Base-by-base conservation (phyloP, 2,797 vertebrate species). In the Eupleurogrammus muticus region DNA sequence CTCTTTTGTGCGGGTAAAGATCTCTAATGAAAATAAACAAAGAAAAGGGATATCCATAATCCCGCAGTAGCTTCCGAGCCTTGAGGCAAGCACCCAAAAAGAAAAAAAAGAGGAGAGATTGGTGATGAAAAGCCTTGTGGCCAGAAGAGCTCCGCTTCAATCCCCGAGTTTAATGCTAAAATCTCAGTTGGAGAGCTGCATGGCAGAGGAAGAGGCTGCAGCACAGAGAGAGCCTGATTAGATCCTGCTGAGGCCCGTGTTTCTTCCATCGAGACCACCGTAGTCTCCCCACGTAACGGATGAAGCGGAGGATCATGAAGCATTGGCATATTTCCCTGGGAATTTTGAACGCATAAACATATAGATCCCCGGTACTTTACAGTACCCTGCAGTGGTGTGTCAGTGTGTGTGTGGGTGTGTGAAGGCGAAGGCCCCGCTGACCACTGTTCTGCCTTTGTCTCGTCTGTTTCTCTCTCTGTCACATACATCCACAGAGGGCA, bases 1-100 rank as follows among this genome's bases (percentile, higher is more conserved):
- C 73, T 83, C 82, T 92, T 91, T 91, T 85, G 81, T 91, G 89
- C 82, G 82, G 85, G 61, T 80, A 84, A 86, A 85, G 78, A 87
- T 80, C 66, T 80, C 69, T 82, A 82, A 89, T 87, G 82, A 90
- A 90, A 89, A 88, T 80, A 91, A 92, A 90, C 84, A 88, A 83
- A 85, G 87, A 83, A 87, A 87, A 77, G 65, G 80, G 73, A 81
- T 80, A 80, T 84, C 53, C 67, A 75, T 86, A 91, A 90, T 87
- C 81, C 81, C 19, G 58, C 68, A 64, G 74, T 68, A 79, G 85
- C 83, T 79, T 87, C 79, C 55, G 73, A 87, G 84, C 85, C 86
- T 79, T 20, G 50, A 85, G 82, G 79, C 73, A 7, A 61, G 73
- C 59, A 34, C 36, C 0, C 7, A 58, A 59, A 66, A 65, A 69